Percentiles rank a stretch among this genome's conserved stretches.
phyloP scores from a whole-genome alignment of 2,113 vertebrate genomes.

The Anolis carolinensis region DNA sequence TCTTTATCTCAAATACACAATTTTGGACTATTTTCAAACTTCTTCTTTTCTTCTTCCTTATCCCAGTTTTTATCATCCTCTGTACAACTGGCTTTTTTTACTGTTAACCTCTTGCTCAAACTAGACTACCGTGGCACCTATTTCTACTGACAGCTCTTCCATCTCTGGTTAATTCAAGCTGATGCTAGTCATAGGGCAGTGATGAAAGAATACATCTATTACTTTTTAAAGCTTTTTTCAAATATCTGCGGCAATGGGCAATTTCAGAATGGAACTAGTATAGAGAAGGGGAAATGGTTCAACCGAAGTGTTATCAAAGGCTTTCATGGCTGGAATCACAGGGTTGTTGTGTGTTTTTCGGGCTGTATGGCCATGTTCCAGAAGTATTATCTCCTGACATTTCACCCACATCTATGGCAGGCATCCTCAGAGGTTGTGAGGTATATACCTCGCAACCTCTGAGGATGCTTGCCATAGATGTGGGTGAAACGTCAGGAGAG shows the following conservation, averaged over 20 bases:
- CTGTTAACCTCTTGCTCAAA: background rate
- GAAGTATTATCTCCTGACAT: too few relatives aligned
- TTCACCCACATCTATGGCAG: too few relatives aligned
- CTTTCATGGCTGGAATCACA: too few relatives aligned
- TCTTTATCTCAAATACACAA: background rate
- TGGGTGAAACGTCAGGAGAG: too few relatives aligned
- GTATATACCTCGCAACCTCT: too few relatives aligned
- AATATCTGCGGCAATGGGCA: background rate
- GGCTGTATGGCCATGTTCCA: too few relatives aligned
- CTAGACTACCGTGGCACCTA: background rate
- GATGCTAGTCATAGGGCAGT: background rate
- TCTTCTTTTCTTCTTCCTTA: background rate
- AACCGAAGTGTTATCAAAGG: too few relatives aligned
- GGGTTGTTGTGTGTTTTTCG: too few relatives aligned
- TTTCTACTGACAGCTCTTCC: background rate
- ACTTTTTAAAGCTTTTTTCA: background rate
- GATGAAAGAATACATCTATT: background rate
- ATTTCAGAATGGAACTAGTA: background rate
- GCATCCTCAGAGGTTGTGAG: too few relatives aligned
- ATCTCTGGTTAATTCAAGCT: background rate
- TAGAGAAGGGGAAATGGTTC: background rate
- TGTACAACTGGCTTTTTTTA: too few relatives aligned
- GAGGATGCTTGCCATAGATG: too few relatives aligned
- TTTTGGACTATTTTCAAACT: background rate
- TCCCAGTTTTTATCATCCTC: background rate